Evolutionary conservation across 1,140 invertebrate species (phyloP).

Genomic region (Saxidomus purpurata): DNA sequence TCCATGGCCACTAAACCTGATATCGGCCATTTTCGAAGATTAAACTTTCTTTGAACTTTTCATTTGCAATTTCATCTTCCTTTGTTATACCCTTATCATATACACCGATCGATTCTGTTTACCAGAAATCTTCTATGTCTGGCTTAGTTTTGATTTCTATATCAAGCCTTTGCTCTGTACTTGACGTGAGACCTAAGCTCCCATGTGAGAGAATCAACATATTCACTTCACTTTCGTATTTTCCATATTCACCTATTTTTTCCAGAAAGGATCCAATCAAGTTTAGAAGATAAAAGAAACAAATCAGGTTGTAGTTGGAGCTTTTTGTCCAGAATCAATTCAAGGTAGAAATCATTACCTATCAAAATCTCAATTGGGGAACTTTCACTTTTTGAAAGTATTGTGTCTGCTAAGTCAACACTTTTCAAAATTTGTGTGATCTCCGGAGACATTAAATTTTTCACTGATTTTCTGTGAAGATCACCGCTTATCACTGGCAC

Average conservation of each 20-base stretch:
- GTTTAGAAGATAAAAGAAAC: background rate
- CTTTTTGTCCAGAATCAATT: background rate
- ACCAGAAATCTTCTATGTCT: conserved; percentile 2
- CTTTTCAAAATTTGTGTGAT: background rate
- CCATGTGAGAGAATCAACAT: conserved; percentile 17
- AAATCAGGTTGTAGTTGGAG: conserved; percentile 3
- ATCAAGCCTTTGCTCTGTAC: background rate
- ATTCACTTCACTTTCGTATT: background rate
- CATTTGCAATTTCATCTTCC: background rate
- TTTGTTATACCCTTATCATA: background rate
- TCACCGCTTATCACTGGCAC: too few relatives aligned
- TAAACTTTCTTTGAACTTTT: background rate
- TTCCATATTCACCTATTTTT: background rate
- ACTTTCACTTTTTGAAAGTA: background rate
- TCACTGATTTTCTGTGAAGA: too few relatives aligned
- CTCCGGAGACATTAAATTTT: too few relatives aligned
- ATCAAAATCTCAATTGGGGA: background rate
- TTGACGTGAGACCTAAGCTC: background rate
- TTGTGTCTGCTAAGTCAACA: conserved; percentile 7
- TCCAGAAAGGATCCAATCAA: background rate
- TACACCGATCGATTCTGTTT: conserved; percentile 9
- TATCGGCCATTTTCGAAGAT: background rate
- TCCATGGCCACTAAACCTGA: background rate
- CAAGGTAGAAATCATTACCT: conserved; percentile 18
- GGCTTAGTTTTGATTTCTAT: background rate